Percentiles rank a stretch among this genome's conserved stretches.
These are phyloP conservation scores for Zaprionus kolodkinae DNA, from an alignment of 1,140 invertebrate species.

Conservation along the genomic window DNA sequence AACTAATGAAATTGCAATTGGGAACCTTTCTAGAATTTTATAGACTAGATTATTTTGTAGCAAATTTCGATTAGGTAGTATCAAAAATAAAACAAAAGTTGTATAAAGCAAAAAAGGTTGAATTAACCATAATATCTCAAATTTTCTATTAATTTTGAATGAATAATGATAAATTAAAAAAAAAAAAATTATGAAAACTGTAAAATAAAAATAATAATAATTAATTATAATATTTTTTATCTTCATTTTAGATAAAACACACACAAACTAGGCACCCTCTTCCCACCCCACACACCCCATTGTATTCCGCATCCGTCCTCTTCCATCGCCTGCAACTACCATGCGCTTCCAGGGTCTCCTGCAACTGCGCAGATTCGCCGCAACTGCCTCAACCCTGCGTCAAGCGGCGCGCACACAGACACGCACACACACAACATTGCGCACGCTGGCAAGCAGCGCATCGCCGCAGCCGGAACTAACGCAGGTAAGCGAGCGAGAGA, in stretches of 20 bases:
- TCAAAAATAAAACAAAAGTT: no score
- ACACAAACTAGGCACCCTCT: neutral
- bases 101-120: no score
- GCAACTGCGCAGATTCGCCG: constrained; percentile 72
- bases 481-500: constrained; percentile 49
- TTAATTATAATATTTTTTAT: neutral
- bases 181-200: no score
- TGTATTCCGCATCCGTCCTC: no score
- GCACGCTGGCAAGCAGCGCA: constrained; percentile 70
- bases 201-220: neutral
- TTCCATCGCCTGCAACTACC: constrained; percentile 2
- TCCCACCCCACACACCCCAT: no score
- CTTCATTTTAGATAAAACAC: constrained; percentile 1
- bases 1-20: no score
- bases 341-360: constrained; percentile 68
- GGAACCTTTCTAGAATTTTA: no score
- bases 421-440: constrained; percentile 44
- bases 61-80: no score
- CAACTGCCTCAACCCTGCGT: constrained; percentile 51
- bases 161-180: no score
- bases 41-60: no score
- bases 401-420: constrained; percentile 31
- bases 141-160: no score
- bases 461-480: constrained; percentile 64
- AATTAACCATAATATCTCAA: no score